These are phyloP conservation scores for Tachina fera DNA, from an alignment of 2,888 invertebrate species.

Conservation along the genomic window DNA sequence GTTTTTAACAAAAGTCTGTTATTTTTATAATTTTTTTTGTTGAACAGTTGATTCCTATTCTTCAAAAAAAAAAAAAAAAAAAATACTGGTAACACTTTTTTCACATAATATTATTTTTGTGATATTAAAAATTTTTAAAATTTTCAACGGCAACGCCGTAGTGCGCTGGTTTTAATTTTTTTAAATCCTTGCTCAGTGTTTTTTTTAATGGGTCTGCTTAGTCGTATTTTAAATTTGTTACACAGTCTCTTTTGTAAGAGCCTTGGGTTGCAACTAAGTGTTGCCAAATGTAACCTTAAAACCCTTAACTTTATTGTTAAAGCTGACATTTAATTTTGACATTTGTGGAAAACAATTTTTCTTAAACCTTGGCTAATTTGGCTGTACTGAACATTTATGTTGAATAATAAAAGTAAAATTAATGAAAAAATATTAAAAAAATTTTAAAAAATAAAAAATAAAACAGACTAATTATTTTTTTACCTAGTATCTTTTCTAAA, in stretches of 20 bases:
- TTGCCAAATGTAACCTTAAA: conserved; percentile 68
- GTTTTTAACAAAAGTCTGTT: too few species aligned
- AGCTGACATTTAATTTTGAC: conserved; percentile 69
- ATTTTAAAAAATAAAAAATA: too few species aligned
- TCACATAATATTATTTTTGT: too few species aligned
- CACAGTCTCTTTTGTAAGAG: conserved; percentile 37
- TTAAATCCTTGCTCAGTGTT: conserved; percentile 6
- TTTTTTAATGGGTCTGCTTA: too few species aligned
- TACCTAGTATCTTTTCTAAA: conserved; percentile 14
- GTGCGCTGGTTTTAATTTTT: too few species aligned
- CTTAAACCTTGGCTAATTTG: conserved; percentile 27
- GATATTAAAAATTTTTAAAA: too few species aligned
- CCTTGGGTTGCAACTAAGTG: conserved; percentile 59
- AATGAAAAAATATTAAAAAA: conserved; percentile 7
- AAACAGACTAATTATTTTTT: too few species aligned
- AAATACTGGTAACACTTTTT: too few species aligned
- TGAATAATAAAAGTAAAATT: neutral
- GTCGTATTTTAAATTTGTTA: neutral
- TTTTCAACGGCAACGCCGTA: too few species aligned
- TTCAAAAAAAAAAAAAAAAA: too few species aligned
- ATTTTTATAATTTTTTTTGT: too few species aligned
- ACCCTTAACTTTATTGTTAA: conserved; percentile 58
- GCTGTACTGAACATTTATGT: neutral
- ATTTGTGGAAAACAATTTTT: conserved; percentile 46
- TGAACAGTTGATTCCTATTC: too few species aligned